Evolutionary conservation across 2,888 invertebrate species (phyloP), one percentile per base, ranked within the genome.

Genomic region (Heteromurus nitidus): DNA sequence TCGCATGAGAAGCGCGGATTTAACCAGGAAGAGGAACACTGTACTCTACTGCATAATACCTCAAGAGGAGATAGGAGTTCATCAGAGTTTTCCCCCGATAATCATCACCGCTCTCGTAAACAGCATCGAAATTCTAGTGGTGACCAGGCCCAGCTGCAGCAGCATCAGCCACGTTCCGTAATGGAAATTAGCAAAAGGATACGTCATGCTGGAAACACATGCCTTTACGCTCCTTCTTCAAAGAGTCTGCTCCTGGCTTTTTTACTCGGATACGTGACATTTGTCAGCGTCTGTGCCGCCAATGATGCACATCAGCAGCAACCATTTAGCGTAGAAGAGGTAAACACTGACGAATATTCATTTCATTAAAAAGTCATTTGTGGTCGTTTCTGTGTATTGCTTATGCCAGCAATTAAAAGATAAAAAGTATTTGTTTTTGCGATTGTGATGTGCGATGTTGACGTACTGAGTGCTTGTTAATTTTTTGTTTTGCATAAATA

Each of bases 201-300:
- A 68, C 58, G 68, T 18, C 18, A 58, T 76, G 31, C 76, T 68
- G 76, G 68, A 76, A 76, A 76, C 68, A 67, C 67, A 76, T 76
- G 76, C 68, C 68, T 76, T 76, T 67, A 68, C 60, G 60, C 76
- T 76, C 67, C 75, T 42, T 75, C 75, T 69, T 81, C 81, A 68
- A 74, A 75, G 55, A 80, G 68, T 68, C 53, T 81, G 11, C 76
- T 76, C 50, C 62, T 81, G 81, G 74, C 81, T 64, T 69, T 69
- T 47, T 47, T 75, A 11, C 60, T 75, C n/a, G 55, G 69, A 11
- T 70, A 50, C 64, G 42, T 81, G 64, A 64, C 81, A 64, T 69
- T 55, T 55, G 70, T 58, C 20, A 58, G 69, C 62, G 62, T 81
- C 64, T 75, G 64, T 64, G 68, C 75, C 47, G 81, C 81, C 22